Conservation (phyloP, 2,797 vertebrate genomes). For the Rhinichthys osculus region DNA sequence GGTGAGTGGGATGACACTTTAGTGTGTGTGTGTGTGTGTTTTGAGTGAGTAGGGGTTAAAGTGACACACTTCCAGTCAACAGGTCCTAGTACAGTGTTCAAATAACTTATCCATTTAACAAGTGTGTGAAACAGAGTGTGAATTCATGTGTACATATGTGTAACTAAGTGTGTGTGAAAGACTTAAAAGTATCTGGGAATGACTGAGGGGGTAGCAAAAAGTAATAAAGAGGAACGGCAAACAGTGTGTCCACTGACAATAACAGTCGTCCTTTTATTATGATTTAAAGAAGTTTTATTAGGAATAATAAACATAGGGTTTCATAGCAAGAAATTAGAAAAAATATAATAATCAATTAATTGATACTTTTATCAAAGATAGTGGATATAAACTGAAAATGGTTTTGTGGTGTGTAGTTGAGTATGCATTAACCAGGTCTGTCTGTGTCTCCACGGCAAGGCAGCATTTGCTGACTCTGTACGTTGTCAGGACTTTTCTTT, state of each 20-base stretch:
- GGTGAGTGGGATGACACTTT: constrained; percentile 59
- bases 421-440: neutral
- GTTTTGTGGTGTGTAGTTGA: neutral
- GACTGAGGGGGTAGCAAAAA: neutral
- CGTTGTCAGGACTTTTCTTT: constrained; percentile 2
- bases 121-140: constrained; percentile 24
- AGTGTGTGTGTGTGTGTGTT: constrained; percentile 41
- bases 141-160: neutral
- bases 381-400: neutral
- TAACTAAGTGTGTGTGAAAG: constrained; percentile 34
- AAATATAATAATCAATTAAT: neutral
- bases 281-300: neutral
- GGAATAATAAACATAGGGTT: neutral
- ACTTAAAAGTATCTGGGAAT: constrained; percentile 24
- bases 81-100: constrained; percentile 55
- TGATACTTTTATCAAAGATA: neutral
- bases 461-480: constrained; percentile 16
- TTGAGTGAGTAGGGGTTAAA: neutral
- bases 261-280: neutral
- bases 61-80: constrained; percentile 47
- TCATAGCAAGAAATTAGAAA: neutral
- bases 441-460: constrained; percentile 7
- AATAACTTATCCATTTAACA: constrained; percentile 40
- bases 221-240: constrained; percentile 8
- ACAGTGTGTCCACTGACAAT: neutral